phyloP scores from a whole-genome alignment of 2,797 vertebrate genomes.

The Philypnodon macrostomus region DNA sequence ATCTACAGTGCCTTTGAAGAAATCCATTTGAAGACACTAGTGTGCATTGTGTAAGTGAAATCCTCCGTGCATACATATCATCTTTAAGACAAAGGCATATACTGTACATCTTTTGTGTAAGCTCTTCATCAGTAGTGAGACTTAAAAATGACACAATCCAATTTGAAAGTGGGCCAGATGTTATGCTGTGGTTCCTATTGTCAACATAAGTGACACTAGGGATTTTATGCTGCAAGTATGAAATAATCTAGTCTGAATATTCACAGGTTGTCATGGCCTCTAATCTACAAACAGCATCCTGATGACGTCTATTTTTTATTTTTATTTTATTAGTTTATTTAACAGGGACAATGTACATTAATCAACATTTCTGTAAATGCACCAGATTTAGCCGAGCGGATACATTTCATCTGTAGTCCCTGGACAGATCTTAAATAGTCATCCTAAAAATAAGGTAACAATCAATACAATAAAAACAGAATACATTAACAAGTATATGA shows the following conservation, averaged over 20 bases:
- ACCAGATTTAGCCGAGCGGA: no score
- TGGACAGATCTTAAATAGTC: no score
- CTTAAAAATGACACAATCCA: constrained; percentile 27
- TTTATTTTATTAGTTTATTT: no score
- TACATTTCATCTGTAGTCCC: no score
- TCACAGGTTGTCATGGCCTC: background rate
- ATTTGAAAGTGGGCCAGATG: constrained; percentile 24
- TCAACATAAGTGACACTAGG: constrained; percentile 2
- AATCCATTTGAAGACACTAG: background rate
- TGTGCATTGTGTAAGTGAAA: constrained; percentile 1
- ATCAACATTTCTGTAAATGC: no score
- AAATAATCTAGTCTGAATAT: constrained; percentile 6
- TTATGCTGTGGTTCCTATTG: constrained; percentile 14
- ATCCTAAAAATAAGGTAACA: no score
- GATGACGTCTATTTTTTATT: no score
- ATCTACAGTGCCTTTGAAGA: constrained; percentile 1
- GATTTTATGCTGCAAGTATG: background rate
- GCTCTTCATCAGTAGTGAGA: constrained; percentile 1
- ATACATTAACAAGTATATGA: no score
- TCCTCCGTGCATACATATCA: constrained; percentile 15
- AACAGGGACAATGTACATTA: no score
- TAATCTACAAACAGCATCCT: constrained; percentile 6
- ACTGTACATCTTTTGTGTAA: constrained; percentile 15
- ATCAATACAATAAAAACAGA: no score
- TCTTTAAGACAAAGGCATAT: constrained; percentile 10